Base-by-base conservation (phyloP, 2,797 vertebrate species). In the Pipistrellus kuhlii region DNA sequence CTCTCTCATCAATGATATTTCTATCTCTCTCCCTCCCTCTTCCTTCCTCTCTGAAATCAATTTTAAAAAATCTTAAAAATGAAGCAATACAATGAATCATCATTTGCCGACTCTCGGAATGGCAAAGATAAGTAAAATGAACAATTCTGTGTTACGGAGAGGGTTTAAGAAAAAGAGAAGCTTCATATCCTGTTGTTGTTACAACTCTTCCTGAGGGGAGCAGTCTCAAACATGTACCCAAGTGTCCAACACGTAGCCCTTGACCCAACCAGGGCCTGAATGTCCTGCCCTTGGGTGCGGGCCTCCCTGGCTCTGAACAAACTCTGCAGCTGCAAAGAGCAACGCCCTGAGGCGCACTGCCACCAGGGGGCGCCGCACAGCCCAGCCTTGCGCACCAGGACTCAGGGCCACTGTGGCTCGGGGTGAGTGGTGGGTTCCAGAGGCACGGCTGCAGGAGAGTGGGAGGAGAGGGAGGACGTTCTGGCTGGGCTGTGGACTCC, bases 401-500 rank as follows among this genome's bases (percentile, higher is more conserved):
- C 23, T 44, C 62, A 32, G 23, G 11, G 32, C 12, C 27, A 5
- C 27, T 44, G 44, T 8, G 71, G 25, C 14, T n/a, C 8, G 38
- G 38, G 38, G 4, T 2, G 0, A 15, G n/a, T 8, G 41, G 35
- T 0, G 1, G 76, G 32, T 15, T 38, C 25, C 18, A 1, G 6
- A 5, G n/a, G 69, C 0, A 5, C 30, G 2, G 11, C 35, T 17
- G 53, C 38, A 17, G 83, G 53, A 57, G 12, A 25, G 35, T 32
- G 41, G 12, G 48, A 48, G 55, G 15, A 73, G 1, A 8, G 41
- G 17, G 20, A 64, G 38, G 18, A 21, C n/a, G 5, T 32, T 18
- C 15, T 3, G 4, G 35, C 18, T 15, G 6, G 4, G 0, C 13
- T 1, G 21, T 1, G 3, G 32, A 15, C n/a, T 51, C 32, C 27